These are phyloP conservation scores for Aramus guarauna DNA, from an alignment of 2,113 vertebrate species.

Conservation along the genomic window DNA sequence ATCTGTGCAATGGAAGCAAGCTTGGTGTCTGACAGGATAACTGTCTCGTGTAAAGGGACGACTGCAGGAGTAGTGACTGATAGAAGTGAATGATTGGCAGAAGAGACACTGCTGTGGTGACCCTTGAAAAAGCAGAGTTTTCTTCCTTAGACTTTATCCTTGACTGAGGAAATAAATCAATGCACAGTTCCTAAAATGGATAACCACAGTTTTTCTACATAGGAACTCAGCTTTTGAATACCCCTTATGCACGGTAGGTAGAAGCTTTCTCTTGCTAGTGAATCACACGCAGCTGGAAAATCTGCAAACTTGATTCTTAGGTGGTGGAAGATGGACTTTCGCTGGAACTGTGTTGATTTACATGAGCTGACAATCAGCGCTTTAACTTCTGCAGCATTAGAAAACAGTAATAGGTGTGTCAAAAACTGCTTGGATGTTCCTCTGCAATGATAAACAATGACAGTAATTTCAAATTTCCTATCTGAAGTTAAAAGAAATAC, in stretches of 20 bases:
- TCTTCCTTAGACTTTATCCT: neutral
- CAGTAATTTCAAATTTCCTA: neutral
- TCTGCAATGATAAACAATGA: neutral
- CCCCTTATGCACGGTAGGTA: neutral
- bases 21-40: neutral
- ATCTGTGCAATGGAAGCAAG: neutral
- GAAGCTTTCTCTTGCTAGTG: neutral
- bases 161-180: neutral
- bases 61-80: neutral
- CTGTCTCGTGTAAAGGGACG: neutral
- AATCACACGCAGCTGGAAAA: neutral
- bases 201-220: neutral
- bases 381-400: neutral
- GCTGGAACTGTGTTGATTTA: neutral
- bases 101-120: neutral
- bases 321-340: neutral
- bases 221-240: neutral
- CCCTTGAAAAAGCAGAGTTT: neutral
- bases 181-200: neutral
- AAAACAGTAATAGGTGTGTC: neutral
- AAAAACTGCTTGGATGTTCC: neutral
- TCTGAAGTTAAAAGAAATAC: neutral
- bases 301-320: neutral
- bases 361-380: neutral
- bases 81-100: neutral